Conservation (phyloP, 2,113 vertebrate genomes). For the Ondatra zibethicus region DNA sequence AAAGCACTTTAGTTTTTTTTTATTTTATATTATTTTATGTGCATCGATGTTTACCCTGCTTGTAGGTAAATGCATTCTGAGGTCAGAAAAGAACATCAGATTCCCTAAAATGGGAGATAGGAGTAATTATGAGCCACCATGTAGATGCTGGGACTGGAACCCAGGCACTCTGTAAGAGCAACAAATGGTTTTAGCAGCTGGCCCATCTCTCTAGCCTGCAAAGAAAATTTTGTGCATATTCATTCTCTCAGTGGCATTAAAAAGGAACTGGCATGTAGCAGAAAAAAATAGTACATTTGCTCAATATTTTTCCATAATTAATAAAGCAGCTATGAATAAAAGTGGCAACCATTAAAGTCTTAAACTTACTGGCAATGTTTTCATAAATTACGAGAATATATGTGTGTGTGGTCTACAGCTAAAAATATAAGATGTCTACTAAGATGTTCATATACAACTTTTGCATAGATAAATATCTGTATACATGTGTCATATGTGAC, state of each 20-base stretch:
- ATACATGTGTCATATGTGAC: background rate
- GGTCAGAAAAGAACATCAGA: no score
- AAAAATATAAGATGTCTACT: background rate
- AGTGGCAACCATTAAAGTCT: background rate
- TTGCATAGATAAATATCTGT: background rate
- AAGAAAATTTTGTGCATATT: slow-evolving; percentile 70
- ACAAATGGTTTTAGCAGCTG: background rate
- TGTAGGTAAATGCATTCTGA: background rate
- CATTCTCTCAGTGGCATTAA: slow-evolving; percentile 62
- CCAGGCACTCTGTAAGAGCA: background rate
- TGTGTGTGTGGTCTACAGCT: background rate
- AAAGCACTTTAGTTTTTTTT: slow-evolving; percentile 21
- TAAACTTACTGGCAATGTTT: background rate
- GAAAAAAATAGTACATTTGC: background rate
- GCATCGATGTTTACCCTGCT: background rate
- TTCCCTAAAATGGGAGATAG: background rate
- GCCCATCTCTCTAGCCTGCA: background rate
- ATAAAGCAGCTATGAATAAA: slow-evolving; percentile 28
- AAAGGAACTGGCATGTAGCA: slow-evolving; percentile 48
- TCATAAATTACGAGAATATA: background rate
- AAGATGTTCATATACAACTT: background rate
- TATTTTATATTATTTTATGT: background rate
- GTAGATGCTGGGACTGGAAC: background rate
- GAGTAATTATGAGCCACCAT: background rate
- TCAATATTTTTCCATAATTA: slow-evolving; percentile 25